phyloP scores from a whole-genome alignment of 2,888 invertebrate genomes.

The Nymphalis polychloros region DNA sequence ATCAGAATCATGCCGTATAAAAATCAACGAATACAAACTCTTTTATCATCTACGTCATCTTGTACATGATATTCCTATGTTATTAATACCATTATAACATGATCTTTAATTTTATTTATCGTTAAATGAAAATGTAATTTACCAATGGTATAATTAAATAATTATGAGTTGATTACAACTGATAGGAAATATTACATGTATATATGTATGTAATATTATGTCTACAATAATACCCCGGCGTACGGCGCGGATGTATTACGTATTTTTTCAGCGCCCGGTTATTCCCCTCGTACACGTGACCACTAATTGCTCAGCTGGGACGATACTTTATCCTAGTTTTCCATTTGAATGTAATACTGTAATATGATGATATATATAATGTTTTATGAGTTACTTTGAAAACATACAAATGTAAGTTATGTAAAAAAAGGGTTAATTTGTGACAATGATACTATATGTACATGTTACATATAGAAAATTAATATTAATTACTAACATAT shows the following conservation, averaged over 20 bases:
- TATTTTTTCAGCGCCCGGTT: constrained; percentile 60
- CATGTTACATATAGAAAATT: too few species aligned
- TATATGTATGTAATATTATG: constrained; percentile 17
- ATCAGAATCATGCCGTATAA: too few species aligned
- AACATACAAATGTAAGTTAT: not conserved
- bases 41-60: too few species aligned
- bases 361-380: constrained; percentile 11
- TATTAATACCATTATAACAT: too few species aligned
- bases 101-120: too few species aligned
- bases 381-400: not conserved
- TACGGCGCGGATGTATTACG: constrained; percentile 40
- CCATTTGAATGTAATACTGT: constrained; percentile 49
- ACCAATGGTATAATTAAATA: not conserved
- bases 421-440: too few species aligned
- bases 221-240: constrained; percentile 44
- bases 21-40: too few species aligned
- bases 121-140: not conserved
- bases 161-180: too few species aligned
- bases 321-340: constrained; percentile 65
- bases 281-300: constrained; percentile 74
- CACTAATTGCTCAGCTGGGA: constrained; percentile 81
- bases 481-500: too few species aligned
- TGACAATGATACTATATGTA: too few species aligned
- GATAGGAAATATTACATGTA: not conserved
- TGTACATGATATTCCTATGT: too few species aligned